Conservation (phyloP, 2,888 invertebrate species). For the Athalia cordata region DNA sequence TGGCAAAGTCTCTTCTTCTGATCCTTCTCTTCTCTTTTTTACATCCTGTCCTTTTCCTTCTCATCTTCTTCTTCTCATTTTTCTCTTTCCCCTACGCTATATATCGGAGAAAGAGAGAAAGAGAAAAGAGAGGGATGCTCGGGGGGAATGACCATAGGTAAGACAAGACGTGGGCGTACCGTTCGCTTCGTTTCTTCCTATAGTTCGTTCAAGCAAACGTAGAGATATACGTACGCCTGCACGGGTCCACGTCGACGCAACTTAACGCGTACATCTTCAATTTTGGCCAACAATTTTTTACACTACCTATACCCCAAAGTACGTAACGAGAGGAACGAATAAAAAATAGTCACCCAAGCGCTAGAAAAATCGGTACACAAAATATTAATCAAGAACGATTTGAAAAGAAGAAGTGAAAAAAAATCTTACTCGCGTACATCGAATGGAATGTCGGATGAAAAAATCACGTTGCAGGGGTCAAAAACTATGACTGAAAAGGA, state of each 20-base stretch:
- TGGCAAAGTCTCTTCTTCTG: slow-evolving; percentile 24
- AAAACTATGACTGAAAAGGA: too few species aligned
- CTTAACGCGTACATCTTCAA: neutral
- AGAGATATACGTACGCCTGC: neutral
- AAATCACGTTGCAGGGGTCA: too few species aligned
- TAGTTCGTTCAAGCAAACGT: neutral
- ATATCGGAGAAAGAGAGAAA: neutral
- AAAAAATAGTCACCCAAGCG: neutral
- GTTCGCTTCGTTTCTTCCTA: neutral
- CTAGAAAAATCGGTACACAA: neutral
- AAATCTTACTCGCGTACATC: too few species aligned
- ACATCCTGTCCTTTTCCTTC: neutral
- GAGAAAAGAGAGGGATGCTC: slow-evolving; percentile 7
- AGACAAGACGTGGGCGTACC: slow-evolving; percentile 28
- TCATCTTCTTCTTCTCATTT: neutral
- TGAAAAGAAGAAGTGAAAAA: too few species aligned
- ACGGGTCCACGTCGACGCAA: too few species aligned
- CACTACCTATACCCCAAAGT: neutral
- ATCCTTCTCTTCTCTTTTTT: neutral
- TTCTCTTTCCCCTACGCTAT: neutral
- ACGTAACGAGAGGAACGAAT: neutral
- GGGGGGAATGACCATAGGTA: slow-evolving; percentile 37
- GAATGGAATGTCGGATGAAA: too few species aligned
- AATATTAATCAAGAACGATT: too few species aligned
- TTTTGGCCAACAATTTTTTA: neutral